These are phyloP conservation scores for Cataglyphis albicans DNA, from an alignment of 2,888 invertebrate species.

Conservation along the genomic window DNA sequence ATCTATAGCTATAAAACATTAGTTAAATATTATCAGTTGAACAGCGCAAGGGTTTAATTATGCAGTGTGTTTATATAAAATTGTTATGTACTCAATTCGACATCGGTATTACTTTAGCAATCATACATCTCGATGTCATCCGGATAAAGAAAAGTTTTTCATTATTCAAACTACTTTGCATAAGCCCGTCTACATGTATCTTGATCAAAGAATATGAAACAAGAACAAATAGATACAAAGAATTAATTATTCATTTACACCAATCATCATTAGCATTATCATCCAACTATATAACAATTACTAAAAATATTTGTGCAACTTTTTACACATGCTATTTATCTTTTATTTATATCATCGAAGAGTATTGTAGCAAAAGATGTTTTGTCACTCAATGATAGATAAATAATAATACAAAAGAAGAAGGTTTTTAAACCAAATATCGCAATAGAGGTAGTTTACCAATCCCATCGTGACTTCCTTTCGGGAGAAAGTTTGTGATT, in stretches of 20 bases:
- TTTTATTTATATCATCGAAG: not conserved
- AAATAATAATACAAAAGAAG: not conserved
- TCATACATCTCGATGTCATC: slow-evolving; percentile 21
- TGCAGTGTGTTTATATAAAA: slow-evolving; percentile 47
- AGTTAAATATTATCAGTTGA: slow-evolving; percentile 12
- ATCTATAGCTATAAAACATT: slow-evolving; percentile 53
- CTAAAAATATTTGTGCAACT: not conserved
- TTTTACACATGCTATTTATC: not conserved
- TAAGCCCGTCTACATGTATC: not conserved
- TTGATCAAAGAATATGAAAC: slow-evolving; percentile 8
- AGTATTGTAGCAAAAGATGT: not conserved
- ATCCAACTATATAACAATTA: not conserved
- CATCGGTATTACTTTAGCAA: not conserved
- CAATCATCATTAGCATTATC: not conserved
- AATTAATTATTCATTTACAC: slow-evolving; percentile 9
- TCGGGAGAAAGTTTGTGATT: slow-evolving; percentile 79
- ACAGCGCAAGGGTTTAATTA: slow-evolving; percentile 35
- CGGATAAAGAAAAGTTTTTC: slow-evolving; percentile 5
- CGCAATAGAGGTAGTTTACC: slow-evolving; percentile 24
- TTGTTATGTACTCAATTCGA: slow-evolving; percentile 14
- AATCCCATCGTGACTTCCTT: slow-evolving; percentile 58
- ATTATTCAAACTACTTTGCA: not conserved
- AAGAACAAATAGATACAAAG: not conserved
- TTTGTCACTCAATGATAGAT: not conserved
- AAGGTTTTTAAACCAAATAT: slow-evolving; percentile 43